These are phyloP conservation scores for Glaucidium brasilianum DNA, from an alignment of 2,113 vertebrate genomes.

Conservation along the genomic window DNA sequence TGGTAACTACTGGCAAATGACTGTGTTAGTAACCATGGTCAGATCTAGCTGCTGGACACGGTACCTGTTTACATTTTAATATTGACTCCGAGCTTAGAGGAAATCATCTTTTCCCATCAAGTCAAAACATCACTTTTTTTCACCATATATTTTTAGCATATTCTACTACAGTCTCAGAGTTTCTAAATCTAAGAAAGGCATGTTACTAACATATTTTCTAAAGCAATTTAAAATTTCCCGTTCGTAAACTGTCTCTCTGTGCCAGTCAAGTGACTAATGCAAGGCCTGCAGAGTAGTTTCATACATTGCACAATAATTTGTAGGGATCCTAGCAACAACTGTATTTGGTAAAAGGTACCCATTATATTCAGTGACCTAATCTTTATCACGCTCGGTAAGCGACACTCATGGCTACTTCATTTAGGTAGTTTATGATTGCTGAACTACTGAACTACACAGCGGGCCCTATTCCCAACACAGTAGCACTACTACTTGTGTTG, in stretches of 20 bases:
- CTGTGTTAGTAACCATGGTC: background rate
- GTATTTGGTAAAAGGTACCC: background rate
- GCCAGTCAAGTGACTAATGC: background rate
- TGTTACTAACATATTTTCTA: background rate
- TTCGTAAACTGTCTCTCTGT: background rate
- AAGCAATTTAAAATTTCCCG: background rate
- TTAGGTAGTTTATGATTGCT: background rate
- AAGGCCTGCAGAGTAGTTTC: background rate
- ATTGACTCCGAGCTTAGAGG: background rate
- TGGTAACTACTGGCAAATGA: background rate
- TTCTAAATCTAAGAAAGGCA: background rate
- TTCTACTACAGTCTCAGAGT: background rate
- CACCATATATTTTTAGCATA: background rate
- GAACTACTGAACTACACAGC: background rate
- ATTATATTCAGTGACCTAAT: constrained; percentile 14
- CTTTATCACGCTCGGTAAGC: background rate
- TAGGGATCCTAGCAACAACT: constrained; percentile 45
- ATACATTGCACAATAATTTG: background rate
- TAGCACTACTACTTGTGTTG: background rate
- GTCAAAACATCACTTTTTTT: background rate
- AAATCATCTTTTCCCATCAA: background rate
- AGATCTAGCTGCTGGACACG: background rate
- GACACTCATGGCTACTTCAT: background rate
- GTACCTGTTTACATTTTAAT: background rate
- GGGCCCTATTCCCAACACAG: background rate